phyloP scores from a whole-genome alignment of 2,888 invertebrate genomes.

The Carpatolechia fugitivella region DNA sequence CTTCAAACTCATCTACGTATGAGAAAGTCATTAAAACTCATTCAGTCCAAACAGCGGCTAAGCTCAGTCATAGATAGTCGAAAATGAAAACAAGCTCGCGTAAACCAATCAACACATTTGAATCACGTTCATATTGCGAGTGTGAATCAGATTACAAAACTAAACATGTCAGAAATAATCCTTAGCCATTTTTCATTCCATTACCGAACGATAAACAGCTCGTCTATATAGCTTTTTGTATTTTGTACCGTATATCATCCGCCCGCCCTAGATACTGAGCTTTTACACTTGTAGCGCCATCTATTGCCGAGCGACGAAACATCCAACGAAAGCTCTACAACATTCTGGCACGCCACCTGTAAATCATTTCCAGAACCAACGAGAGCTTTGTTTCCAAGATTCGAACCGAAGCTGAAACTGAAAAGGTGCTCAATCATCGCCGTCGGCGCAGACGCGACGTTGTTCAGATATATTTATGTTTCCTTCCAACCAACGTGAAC shows the following conservation, averaged over 20 bases:
- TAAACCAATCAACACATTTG: neutral
- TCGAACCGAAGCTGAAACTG: constrained; percentile 31
- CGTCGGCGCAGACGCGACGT: constrained; percentile 14
- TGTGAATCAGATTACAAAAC: neutral
- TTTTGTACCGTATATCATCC: neutral
- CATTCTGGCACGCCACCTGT: constrained; percentile 51
- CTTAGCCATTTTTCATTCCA: neutral
- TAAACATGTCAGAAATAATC: neutral
- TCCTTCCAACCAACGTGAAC: constrained; percentile 65
- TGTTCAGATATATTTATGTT: constrained; percentile 52
- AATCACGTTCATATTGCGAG: neutral
- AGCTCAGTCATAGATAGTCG: neutral
- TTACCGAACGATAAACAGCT: neutral
- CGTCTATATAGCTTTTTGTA: neutral
- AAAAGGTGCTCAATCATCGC: constrained; percentile 25
- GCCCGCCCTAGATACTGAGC: neutral
- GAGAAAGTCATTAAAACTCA: too few relatives aligned
- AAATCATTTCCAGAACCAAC: neutral
- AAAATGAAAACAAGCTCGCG: neutral
- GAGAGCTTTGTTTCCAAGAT: constrained; percentile 15
- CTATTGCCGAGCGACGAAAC: neutral
- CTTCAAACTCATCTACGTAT: too few relatives aligned
- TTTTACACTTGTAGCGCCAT: neutral
- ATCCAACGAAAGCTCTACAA: neutral
- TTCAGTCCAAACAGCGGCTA: too few relatives aligned